Evolutionary conservation across 2,113 vertebrate species (phyloP).

Genomic region (Paramormyrops kingsleyae): DNA sequence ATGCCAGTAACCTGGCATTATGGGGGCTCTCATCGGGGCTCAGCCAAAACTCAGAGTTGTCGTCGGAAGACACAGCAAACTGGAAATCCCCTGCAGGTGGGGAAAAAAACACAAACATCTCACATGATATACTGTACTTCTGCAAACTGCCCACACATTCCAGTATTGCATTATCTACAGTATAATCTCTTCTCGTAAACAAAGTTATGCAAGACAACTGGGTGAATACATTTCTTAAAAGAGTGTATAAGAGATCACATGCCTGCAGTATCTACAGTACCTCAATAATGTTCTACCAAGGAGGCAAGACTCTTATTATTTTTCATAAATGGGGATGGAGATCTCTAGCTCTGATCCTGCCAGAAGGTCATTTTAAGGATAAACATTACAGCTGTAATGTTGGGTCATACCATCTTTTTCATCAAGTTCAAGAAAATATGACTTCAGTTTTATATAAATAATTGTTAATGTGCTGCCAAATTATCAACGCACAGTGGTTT

Average conservation of each 20-base stretch:
- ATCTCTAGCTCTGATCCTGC: not conserved
- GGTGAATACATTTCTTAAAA: not conserved
- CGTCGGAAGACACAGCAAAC: constrained; percentile 93
- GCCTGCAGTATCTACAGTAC: not conserved
- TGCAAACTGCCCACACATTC: not conserved
- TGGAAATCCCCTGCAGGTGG: constrained; percentile 80
- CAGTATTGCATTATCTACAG: not conserved
- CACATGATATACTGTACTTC: not conserved
- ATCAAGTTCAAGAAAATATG: not conserved
- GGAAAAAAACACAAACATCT: constrained; percentile 15
- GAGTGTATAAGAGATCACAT: not conserved
- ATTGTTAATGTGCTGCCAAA: not conserved
- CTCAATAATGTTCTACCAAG: not conserved
- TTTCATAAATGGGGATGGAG: not conserved
- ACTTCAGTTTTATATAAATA: not conserved
- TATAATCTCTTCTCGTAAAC: not conserved
- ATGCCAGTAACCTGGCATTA: constrained; percentile 76
- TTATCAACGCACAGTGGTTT: not conserved
- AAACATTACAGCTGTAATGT: not conserved
- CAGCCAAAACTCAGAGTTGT: constrained; percentile 97
- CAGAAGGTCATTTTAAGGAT: not conserved
- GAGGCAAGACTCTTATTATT: not conserved
- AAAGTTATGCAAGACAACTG: not conserved
- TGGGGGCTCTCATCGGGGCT: constrained; percentile 81
- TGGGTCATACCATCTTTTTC: not conserved